phyloP scores from a whole-genome alignment of 1,140 invertebrate genomes.

The Pogonognathellus flavescens region DNA sequence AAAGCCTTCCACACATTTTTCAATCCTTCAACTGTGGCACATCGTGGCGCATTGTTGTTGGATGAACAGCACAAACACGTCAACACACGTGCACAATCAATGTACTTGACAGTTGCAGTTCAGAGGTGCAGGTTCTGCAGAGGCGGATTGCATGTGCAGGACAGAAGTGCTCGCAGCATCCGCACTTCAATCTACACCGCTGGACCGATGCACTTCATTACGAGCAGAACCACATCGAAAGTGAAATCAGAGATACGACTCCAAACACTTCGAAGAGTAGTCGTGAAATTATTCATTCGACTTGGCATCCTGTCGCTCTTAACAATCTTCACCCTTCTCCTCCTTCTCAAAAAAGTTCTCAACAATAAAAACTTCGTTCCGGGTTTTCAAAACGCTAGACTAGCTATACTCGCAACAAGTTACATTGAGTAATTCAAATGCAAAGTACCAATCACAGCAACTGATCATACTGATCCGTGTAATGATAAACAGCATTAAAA shows the following conservation, averaged over 20 bases:
- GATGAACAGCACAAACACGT: neutral
- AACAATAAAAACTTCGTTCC: neutral
- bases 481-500: too few species aligned
- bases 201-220: constrained; percentile 66
- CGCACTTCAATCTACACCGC: neutral
- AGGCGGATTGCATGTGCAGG: neutral
- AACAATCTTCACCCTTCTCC: neutral
- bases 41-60: too few species aligned
- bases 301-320: constrained; percentile 51
- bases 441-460: too few species aligned
- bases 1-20: too few species aligned
- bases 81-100: neutral
- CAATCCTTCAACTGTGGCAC: too few species aligned
- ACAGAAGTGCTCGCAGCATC: neutral
- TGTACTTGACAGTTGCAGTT: neutral
- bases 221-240: constrained; percentile 56
- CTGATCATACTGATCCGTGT: neutral
- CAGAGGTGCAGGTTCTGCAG: neutral
- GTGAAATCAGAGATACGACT: constrained; percentile 55
- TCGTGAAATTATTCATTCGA: constrained; percentile 46
- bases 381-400: neutral
- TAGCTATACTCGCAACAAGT: too few species aligned
- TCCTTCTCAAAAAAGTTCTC: neutral
- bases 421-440: too few species aligned
- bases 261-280: constrained; percentile 56